A percentile compares a stretch with the other conserved stretches of the same genome.
These are phyloP conservation scores for Limanda limanda DNA, from an alignment of 2,113 vertebrate species.

Conservation along the genomic window DNA sequence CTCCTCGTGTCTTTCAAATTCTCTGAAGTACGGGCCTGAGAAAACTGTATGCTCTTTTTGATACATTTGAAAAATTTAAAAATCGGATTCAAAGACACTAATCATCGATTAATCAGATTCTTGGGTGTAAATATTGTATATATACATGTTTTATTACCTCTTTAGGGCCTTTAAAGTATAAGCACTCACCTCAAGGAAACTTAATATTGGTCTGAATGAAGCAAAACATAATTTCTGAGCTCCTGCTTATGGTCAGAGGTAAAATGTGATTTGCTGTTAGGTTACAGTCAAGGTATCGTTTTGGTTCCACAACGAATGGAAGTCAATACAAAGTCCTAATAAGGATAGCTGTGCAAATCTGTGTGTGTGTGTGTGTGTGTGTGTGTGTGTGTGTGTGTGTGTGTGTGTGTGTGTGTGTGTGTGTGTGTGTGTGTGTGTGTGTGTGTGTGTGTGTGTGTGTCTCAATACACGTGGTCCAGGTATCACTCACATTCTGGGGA, in stretches of 20 bases:
- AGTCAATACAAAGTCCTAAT: too few relatives aligned
- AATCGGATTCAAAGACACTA: not conserved
- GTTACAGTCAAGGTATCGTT: too few relatives aligned
- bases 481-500: not conserved
- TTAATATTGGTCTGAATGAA: too few relatives aligned
- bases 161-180: too few relatives aligned
- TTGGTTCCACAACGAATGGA: too few relatives aligned
- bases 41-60: not conserved
- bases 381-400: conserved; percentile 16
- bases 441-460: conserved; percentile 17
- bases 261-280: too few relatives aligned
- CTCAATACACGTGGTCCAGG: not conserved
- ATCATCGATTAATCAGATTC: not conserved
- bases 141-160: too few relatives aligned
- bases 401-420: conserved; percentile 14
- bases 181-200: too few relatives aligned
- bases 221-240: too few relatives aligned
- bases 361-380: conserved; percentile 11
- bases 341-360: not conserved
- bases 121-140: too few relatives aligned
- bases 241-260: too few relatives aligned
- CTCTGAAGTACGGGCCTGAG: not conserved
- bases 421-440: conserved; percentile 12
- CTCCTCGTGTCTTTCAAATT: conserved; percentile 21
- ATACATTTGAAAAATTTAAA: too few relatives aligned